A percentile compares a stretch with the other conserved stretches of the same genome.
Conservation (phyloP, 2,888 invertebrate species). For the Zaprionus obscuricornis region DNA sequence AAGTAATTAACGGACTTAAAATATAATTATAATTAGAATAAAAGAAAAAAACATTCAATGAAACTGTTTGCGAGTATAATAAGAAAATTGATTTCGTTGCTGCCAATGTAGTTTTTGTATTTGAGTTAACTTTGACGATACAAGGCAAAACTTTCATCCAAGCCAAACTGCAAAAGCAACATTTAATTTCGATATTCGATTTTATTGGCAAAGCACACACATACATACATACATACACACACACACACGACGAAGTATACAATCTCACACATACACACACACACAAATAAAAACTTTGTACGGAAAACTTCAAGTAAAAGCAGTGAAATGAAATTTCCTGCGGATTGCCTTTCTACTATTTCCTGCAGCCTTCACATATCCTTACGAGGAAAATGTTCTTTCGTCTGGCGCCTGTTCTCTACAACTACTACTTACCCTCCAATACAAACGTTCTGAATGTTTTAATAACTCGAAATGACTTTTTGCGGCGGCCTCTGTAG, state of each 20-base stretch:
- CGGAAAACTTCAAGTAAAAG: constrained; percentile 44
- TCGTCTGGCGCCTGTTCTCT: constrained; percentile 21
- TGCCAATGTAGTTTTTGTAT: too few relatives aligned
- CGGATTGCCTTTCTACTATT: constrained; percentile 59
- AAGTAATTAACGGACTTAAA: background rate
- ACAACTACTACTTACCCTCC: too few relatives aligned
- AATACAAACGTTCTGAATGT: constrained; percentile 79
- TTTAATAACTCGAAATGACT: constrained; percentile 79
- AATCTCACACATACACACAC: constrained; percentile 18
- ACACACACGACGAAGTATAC: constrained; percentile 12
- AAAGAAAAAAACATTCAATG: too few relatives aligned
- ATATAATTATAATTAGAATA: background rate
- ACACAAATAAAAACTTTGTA: constrained; percentile 33
- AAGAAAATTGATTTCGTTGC: constrained; percentile 69
- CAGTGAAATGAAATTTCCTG: constrained; percentile 75
- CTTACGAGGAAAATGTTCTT: constrained; percentile 51
- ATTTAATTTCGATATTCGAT: constrained; percentile 79
- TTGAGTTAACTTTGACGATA: constrained; percentile 12
- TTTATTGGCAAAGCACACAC: constrained; percentile 63
- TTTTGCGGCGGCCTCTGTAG: constrained; percentile 59
- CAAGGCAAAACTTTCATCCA: constrained; percentile 20
- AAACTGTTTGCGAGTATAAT: constrained; percentile 67
- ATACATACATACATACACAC: constrained; percentile 15
- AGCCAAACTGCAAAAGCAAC: constrained; percentile 46
- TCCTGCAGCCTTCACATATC: constrained; percentile 70